Percentiles rank a stretch among this genome's conserved stretches.
Conservation (phyloP, 37 sponge, comb jelly and placozoan species). For the Lycopodina hypogea region DNA sequence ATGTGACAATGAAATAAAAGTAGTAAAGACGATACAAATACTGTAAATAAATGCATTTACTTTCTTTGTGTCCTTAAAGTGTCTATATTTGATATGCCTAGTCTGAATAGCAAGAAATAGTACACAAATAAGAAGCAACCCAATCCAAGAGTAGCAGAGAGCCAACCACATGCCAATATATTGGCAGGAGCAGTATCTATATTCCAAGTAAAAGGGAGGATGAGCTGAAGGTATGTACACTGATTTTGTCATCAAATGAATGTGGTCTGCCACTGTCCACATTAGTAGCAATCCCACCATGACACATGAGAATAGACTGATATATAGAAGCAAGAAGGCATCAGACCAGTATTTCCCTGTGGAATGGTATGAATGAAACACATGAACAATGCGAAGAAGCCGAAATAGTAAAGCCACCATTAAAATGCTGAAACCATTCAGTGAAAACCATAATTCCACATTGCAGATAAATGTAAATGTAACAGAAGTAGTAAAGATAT, state of each 20-base stretch:
- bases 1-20: background rate
- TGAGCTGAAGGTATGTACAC: background rate
- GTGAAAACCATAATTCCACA: constrained; percentile 11
- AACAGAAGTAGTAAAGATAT: background rate
- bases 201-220: constrained; percentile 15
- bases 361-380: constrained; percentile 8
- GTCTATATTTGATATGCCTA: constrained; percentile 12
- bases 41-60: constrained; percentile 20
- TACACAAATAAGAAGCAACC: background rate
- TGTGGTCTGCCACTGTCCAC: constrained; percentile 10
- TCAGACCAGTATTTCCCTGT: constrained; percentile 25
- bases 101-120: constrained; percentile 41
- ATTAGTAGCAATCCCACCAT: background rate
- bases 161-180: background rate
- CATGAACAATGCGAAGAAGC: constrained; percentile 14
- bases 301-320: background rate
- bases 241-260: background rate
- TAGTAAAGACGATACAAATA: background rate
- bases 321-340: constrained; percentile 9
- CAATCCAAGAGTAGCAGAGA: background rate
- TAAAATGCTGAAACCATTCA: constrained; percentile 22
- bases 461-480: constrained; percentile 11
- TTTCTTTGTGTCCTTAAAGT: constrained; percentile 59
- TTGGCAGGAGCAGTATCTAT: background rate
- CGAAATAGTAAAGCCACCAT: constrained; percentile 17